Evolutionary conservation across 1,140 invertebrate genomes (phyloP), one percentile per base, ranked within the genome.

Genomic region (Triops longicaudatus): DNA sequence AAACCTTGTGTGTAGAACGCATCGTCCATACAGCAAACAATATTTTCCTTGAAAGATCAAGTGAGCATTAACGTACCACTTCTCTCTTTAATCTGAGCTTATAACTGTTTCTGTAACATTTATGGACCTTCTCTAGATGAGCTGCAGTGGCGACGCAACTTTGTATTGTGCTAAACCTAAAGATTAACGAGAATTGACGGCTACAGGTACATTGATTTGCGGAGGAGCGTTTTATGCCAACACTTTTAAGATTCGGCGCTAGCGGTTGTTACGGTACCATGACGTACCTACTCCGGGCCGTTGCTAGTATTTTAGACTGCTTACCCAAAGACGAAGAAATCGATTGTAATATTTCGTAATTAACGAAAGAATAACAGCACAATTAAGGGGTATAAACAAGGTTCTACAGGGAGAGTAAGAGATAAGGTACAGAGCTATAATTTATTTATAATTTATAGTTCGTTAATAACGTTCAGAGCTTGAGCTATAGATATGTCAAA

Each of bases 191-290:
- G 87, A 90, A 84, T 76, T 79, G 26, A 87, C 85, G 26, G 17
- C 81, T 75, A 44, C 78, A 71, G 91, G 91, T 50, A 88, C 88
- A 79, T 83, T 93, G 22, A 84, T 94, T 3, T 98, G 96, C 83
- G 93, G 93, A 43, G 96, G 96, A 43, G 93, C 95, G 50, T 95
- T 93, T 0, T 94, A 92, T 99, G 97, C 84, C 93, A 95, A 84
- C 95, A 98, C 85, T 94, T 99, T 82, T 99, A 98, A 84, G 98
- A 99, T 84, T 95, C 92, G 83, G 97, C 98, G 26, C 98, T 98
- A 98, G 95, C 84, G 98, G 98, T 71, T 91, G 91, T 82, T 98
- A 90, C 85, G 98, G 98, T 76, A 98, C 97, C 22, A 98, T 98
- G 94, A 97, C 96, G 0, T 99, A 99, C 82, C 89, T 99, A 81